A percentile compares a stretch with the other conserved stretches of the same genome.
phyloP scores from a whole-genome alignment of 2,113 vertebrate species.

The Myxocyprinus asiaticus region DNA sequence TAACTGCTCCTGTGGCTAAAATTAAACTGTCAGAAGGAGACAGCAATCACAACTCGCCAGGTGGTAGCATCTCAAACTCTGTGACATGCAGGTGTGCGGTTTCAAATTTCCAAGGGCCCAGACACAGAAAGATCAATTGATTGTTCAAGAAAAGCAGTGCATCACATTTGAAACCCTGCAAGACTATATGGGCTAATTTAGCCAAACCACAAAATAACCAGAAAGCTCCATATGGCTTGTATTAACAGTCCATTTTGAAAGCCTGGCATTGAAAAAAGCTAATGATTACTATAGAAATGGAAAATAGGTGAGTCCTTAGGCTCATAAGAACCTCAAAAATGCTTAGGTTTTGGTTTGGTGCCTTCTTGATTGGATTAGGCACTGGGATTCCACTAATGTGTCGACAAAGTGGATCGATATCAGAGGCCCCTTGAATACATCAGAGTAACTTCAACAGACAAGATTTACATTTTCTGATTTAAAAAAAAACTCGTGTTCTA shows the following conservation, averaged over 20 bases:
- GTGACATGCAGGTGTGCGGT: background rate
- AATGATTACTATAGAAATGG: background rate
- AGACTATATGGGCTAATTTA: background rate
- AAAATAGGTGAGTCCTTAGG: background rate
- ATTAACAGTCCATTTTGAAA: background rate
- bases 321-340: background rate
- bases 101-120: background rate
- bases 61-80: background rate
- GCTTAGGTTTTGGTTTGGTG: slow-evolving; percentile 6
- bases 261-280: too few relatives aligned
- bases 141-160: background rate
- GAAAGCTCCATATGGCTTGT: background rate
- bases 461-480: too few relatives aligned
- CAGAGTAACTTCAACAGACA: background rate
- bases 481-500: too few relatives aligned
- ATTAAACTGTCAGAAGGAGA: slow-evolving; percentile 13
- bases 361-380: background rate
- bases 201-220: slow-evolving; percentile 2
- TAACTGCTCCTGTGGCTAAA: slow-evolving; percentile 47
- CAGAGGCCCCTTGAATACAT: background rate
- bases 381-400: background rate
- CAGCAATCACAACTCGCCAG: too few relatives aligned
- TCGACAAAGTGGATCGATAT: background rate
- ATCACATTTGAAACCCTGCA: background rate
- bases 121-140: slow-evolving; percentile 12